Percentiles rank a stretch among this genome's conserved stretches.
These are phyloP conservation scores for Dasypus novemcinctus DNA, from an alignment of 2,113 vertebrate genomes.

Conservation along the genomic window DNA sequence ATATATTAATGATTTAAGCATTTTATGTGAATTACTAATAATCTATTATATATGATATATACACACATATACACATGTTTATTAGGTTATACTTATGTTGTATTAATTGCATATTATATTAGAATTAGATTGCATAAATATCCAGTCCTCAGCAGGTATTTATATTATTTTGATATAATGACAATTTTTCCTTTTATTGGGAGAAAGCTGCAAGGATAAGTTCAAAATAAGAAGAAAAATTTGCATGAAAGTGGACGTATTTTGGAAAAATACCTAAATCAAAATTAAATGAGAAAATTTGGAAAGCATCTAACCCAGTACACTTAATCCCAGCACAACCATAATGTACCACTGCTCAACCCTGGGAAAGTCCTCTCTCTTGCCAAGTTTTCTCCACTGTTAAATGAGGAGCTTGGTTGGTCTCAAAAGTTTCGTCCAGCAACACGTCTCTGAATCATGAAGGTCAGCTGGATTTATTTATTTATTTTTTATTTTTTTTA, in stretches of 20 bases:
- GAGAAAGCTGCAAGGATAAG: not conserved
- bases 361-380: not conserved
- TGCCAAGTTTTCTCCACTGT: not conserved
- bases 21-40: constrained; percentile 66
- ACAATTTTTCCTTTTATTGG: constrained; percentile 12
- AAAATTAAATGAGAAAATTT: constrained; percentile 6
- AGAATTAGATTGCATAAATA: constrained; percentile 36
- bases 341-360: not conserved
- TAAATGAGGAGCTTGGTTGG: not conserved
- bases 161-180: constrained; percentile 59
- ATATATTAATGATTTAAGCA: constrained; percentile 73
- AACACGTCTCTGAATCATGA: not conserved
- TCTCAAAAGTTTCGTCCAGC: not conserved
- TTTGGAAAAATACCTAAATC: constrained; percentile 19
- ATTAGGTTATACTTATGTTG: constrained; percentile 11
- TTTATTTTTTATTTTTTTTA: no score
- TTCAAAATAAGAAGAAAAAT: not conserved
- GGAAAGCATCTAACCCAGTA: not conserved
- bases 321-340: not conserved
- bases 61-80: not conserved
- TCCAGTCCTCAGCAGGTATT: constrained; percentile 18
- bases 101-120: not conserved
- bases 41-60: constrained; percentile 17
- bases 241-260: not conserved
- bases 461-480: not conserved